Conservation (phyloP, 2,888 invertebrate genomes). For the Drosophila macrothrix region DNA sequence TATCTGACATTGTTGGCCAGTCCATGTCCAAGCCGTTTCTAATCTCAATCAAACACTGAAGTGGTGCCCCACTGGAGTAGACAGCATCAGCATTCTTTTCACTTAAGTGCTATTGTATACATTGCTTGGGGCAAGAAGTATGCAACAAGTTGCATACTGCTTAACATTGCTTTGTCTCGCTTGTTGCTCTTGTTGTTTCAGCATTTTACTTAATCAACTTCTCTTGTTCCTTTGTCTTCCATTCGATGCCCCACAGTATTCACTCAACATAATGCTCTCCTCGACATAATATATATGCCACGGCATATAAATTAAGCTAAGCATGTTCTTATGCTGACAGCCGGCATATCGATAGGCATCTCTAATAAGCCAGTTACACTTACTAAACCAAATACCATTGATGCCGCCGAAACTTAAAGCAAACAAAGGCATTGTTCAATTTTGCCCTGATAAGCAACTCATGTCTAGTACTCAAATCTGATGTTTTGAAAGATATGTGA, state of each 20-base stretch:
- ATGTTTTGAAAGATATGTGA: not conserved
- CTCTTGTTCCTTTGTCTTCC: not conserved
- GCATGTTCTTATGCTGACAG: not conserved
- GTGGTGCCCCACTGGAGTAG: not conserved
- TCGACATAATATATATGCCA: not conserved
- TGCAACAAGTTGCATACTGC: constrained; percentile 61
- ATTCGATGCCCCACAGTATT: not conserved
- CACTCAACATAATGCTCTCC: not conserved
- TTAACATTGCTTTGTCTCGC: constrained; percentile 9
- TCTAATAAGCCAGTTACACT: not conserved
- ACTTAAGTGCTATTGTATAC: constrained; percentile 15
- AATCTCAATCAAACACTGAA: constrained; percentile 6
- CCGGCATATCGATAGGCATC: not conserved
- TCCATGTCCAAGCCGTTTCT: not conserved
- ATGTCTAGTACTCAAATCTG: not conserved
- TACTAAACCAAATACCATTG: not conserved
- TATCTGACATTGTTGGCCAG: constrained; percentile 21
- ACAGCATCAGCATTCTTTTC: constrained; percentile 5
- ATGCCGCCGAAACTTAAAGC: not conserved
- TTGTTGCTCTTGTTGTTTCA: not conserved
- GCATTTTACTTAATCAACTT: not conserved
- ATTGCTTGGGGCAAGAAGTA: constrained; percentile 35
- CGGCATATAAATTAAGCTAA: not conserved
- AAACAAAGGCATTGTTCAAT: not conserved
- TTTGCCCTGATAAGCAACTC: not conserved